phyloP scores from a whole-genome alignment of 2,113 vertebrate genomes.

The Recurvirostra avosetta region DNA sequence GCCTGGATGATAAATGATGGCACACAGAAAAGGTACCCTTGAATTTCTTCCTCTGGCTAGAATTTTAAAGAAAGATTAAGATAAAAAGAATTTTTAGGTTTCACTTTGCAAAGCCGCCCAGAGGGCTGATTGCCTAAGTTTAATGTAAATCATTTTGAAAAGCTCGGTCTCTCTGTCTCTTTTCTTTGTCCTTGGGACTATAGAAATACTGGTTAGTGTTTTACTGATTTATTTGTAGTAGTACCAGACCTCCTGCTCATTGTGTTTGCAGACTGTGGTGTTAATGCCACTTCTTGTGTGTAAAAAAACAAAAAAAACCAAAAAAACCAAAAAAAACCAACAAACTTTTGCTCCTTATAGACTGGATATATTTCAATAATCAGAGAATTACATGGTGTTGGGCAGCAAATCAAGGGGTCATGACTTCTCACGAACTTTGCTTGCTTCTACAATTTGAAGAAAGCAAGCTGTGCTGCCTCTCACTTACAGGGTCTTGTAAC shows the following conservation, averaged over 20 bases:
- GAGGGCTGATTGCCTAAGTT: not conserved
- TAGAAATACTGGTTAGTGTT: not conserved
- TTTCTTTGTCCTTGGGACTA: not conserved
- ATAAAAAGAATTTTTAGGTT: conserved; percentile 4
- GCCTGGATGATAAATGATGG: not conserved
- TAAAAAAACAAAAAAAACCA: too few species aligned
- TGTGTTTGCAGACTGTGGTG: not conserved
- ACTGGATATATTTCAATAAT: not conserved
- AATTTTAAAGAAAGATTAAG: conserved; percentile 34
- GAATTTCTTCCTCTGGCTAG: conserved; percentile 21
- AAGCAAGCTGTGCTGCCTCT: not conserved
- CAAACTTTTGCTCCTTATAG: not conserved
- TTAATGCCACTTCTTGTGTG: not conserved
- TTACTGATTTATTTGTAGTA: not conserved
- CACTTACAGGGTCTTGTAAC: not conserved
- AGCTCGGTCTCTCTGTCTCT: not conserved
- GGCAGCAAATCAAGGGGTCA: not conserved
- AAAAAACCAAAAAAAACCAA: too few species aligned
- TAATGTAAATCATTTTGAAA: conserved; percentile 16
- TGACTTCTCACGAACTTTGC: not conserved
- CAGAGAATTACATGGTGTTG: fast-evolving
- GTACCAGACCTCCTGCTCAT: not conserved
- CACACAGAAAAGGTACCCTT: not conserved
- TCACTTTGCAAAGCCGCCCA: not conserved
- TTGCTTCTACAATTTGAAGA: not conserved